Evolutionary conservation across 2,113 vertebrate species (phyloP), one percentile per base, ranked within the genome.

Genomic region (Cynoglossus semilaevis): DNA sequence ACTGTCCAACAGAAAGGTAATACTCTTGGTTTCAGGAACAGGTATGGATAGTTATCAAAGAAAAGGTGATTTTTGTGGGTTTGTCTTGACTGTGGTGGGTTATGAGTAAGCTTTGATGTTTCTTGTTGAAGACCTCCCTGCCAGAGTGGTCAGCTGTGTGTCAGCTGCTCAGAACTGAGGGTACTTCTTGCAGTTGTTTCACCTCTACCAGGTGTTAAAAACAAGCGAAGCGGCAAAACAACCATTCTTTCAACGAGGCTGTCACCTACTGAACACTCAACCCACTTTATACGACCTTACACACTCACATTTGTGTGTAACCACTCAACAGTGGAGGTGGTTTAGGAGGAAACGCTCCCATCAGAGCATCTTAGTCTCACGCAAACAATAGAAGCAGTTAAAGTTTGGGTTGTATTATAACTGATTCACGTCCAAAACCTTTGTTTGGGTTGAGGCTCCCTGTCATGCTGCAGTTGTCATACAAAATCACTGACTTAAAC

Each of bases 251-350:
- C 22, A 29, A 29, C 22, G 6, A 77, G 75, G 64, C 60, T 79
- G 72, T 64, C 64, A 50, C 68, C 67, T 59, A 29, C 67, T 58
- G 22, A 29, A 49, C 50, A 51, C 49, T 3, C 18, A 9, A 41
- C 4, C 38, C 15, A 8, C 14, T 3, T 50, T 9, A 15, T 52
- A 17, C 46, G 68, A 65, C 51, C 59, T 44, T 17, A 58, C 64
- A 59, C 41, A 48, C 63, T 75, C 73, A 53, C 81, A 69, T 71
- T 48, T 54, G 19, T 50, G 61, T 60, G 76, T 80, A 67, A 79
- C 57, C 73, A 61, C 69, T 51, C 65, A 70, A 75, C 63, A 29
- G 57, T 14, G 22, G 22, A 29, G 55, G 48, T 50, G 42, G 56
- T 79, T 74, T 64, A 44, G 44, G 60, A 17, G 40, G 61, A 63